Evolutionary conservation across 2,888 invertebrate species (phyloP), one percentile per base, ranked within the genome.

Genomic region (Cephus rjabovi): DNA sequence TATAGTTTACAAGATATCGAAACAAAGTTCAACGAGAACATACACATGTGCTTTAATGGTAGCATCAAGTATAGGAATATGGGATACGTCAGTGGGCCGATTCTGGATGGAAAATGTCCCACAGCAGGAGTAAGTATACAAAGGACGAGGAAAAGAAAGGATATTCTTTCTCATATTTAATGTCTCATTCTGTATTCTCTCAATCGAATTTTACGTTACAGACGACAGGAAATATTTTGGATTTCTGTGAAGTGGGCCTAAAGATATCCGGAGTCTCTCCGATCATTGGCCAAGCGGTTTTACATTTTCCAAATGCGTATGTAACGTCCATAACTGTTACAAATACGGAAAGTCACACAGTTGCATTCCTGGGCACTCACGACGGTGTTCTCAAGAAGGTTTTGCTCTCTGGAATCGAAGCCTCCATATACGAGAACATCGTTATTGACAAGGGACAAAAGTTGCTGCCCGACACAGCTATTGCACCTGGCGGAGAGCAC

Each of bases 11-110:
- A 96, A 87, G 96, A 97, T 83, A 97, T 99, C 86, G 97, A 98
- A 91, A 95, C 95, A 84, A 97, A 97, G 91, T 99, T 99, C 92
- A 97, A 97, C 90, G 97, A 98, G 92, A 99, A 99, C 93, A 98
- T 99, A 86, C 98, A 98, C 91, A 96, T 97, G 95, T 99, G 99
- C 92, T 98, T 98, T 91, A 97, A 98, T 92, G 98, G 98, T 56
- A 97, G 96, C 86, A 97, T 97, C 84, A 97, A 97, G 90, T 97
- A 98, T 90, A 95, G 98, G 75, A 98, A 96, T 89, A 96, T 97
- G 95, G 97, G 96, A 33, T 97, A 97, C 92, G 96, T 97, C 90
- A 98, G 97, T 82, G 97, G 97, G 12, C 96, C 96, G 87, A 97
- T 98, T 87, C 95, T 97, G 87, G 97, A 98, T 92, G 97, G 97